These are phyloP conservation scores for Nephrotoma flavescens DNA, from an alignment of 2,888 invertebrate genomes.

Conservation along the genomic window DNA sequence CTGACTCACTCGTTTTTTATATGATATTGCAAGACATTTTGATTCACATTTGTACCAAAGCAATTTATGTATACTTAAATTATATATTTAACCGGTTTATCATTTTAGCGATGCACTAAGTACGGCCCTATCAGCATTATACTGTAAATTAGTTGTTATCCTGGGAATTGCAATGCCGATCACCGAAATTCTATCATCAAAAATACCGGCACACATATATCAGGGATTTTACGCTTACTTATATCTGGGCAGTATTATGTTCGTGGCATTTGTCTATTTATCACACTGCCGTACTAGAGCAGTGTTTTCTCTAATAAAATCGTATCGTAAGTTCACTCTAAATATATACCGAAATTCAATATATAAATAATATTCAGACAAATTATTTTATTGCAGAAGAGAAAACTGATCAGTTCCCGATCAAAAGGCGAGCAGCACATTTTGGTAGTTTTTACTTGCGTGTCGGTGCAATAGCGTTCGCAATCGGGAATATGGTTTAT, in stretches of 20 bases:
- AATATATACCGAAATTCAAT: neutral
- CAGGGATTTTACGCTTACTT: conserved; percentile 77
- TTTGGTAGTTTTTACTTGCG: conserved; percentile 80
- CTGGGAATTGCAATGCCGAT: conserved; percentile 74
- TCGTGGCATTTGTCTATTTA: conserved; percentile 58
- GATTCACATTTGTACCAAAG: no score
- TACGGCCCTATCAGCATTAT: conserved; percentile 62
- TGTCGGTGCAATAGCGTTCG: conserved; percentile 53
- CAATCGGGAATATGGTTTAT: conserved; percentile 54
- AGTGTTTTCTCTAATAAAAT: conserved; percentile 42
- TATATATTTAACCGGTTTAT: neutral
- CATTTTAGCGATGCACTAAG: conserved; percentile 49
- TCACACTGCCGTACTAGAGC: conserved; percentile 49
- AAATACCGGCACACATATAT: conserved; percentile 60
- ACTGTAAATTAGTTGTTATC: conserved; percentile 72
- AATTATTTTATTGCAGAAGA: conserved; percentile 20
- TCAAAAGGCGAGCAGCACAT: conserved; percentile 34
- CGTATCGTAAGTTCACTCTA: conserved; percentile 26
- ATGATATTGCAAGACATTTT: no score
- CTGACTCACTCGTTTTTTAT: no score
- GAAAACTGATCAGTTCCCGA: conserved; percentile 26
- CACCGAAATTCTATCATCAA: conserved; percentile 68
- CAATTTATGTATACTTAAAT: neutral
- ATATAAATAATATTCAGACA: neutral
- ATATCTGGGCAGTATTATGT: conserved; percentile 59